phyloP scores from a whole-genome alignment of 2,797 vertebrate genomes.

The Halcyon badia region DNA sequence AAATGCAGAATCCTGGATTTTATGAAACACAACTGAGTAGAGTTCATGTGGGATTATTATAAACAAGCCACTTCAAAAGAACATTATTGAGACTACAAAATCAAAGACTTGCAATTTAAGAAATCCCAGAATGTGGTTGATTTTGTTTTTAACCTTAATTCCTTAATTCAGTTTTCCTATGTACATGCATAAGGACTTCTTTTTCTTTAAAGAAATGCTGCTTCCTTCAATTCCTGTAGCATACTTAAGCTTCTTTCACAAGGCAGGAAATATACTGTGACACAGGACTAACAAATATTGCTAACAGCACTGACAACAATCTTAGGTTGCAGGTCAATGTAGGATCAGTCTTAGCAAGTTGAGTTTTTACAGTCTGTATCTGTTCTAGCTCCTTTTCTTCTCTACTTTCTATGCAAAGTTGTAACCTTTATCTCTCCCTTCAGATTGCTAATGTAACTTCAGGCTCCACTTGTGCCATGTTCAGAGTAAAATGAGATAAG shows the following conservation, averaged over 20 bases:
- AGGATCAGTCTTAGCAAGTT: neutral
- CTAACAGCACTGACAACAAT: neutral
- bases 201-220: neutral
- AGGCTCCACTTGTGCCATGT: neutral
- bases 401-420: neutral
- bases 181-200: neutral
- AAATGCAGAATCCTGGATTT: neutral
- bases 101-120: neutral
- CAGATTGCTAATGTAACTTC: neutral
- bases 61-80: conserved; percentile 18
- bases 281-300: neutral
- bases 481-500: neutral
- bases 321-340: neutral
- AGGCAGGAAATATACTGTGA: neutral
- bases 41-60: neutral
- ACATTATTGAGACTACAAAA: neutral
- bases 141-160: neutral
- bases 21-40: neutral
- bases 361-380: neutral
- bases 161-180: neutral
- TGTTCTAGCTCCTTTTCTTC: neutral
- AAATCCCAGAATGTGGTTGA: neutral
- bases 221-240: neutral
- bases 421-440: neutral
- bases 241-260: neutral